Evolutionary conservation across 2,797 vertebrate species (phyloP), one percentile per base, ranked within the genome.

Genomic region (Channa striata): DNA sequence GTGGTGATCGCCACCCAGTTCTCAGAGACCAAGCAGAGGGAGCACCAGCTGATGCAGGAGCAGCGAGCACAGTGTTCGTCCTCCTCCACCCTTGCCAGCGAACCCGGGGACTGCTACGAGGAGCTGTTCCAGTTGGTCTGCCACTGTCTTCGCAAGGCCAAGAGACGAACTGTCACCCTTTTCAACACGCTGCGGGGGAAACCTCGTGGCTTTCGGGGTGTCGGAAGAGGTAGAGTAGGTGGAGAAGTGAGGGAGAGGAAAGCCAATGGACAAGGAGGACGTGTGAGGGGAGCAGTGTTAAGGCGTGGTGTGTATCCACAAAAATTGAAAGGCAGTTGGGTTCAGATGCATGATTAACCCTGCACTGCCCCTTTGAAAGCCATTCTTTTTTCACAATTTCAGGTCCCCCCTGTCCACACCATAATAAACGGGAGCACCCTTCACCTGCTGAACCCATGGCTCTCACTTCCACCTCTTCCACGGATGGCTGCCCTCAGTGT

Each of bases 1-100:
- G 97, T 99, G 77, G 97, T 99, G 86, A 98, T 99, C 11, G 97
- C 97, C 74, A 98, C 97, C 0, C 97, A 98, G 92, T 99, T 99
- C 93, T 98, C 97, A 0, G 97, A 99, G 93, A 99, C 97, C 43
- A 99, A 99, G 91, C 97, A 99, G 90, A 90, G 97, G 37, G 97
- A 99, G 86, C 96, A 99, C 87, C 96, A 97, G 91, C 93, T 99
- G 92, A 99, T 99, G 97, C 96, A 98, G 93, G 96, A 98, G 91
- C 97, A 99, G 86, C 85, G 97, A 10, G 96, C 95, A 0, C 94
- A 82, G 1, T 96, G 96, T 80, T 94, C 95, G 16, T 99, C 97
- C 34, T 97, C 96, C 80, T 98, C 97, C 90, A 98, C 97, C 0
- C 93, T 99, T 0, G 96, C 94, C 85, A 97, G 96, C 49, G 96